Conservation (phyloP, 2,113 vertebrate genomes). For the Amphiprion percula region DNA sequence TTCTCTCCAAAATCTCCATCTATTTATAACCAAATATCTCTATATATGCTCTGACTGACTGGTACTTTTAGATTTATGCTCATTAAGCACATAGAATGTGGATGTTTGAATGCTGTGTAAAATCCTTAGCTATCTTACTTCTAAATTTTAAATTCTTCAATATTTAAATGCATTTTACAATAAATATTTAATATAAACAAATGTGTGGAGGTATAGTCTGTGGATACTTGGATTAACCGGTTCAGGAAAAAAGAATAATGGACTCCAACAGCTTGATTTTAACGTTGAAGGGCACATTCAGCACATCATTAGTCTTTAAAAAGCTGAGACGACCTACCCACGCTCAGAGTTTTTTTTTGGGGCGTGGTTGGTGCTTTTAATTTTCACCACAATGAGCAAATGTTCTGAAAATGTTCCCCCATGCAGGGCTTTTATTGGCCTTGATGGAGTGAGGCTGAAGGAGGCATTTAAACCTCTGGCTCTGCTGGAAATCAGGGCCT, state of each 20-base stretch:
- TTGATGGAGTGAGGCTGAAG: neutral
- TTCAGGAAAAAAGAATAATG: neutral
- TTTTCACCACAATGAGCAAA: neutral
- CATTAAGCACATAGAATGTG: slow-evolving; percentile 18
- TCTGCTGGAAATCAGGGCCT: slow-evolving; percentile 20
- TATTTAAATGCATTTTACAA: slow-evolving; percentile 73
- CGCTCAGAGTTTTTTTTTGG: neutral
- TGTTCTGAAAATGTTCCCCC: neutral
- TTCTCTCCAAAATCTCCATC: slow-evolving; percentile 6
- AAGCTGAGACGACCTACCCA: no score
- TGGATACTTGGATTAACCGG: neutral
- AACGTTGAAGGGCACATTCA: no score
- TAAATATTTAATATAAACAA: slow-evolving; percentile 66
- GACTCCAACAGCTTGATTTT: neutral
- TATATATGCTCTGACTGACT: slow-evolving; percentile 53
- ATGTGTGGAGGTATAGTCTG: neutral
- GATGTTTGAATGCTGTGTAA: slow-evolving; percentile 25
- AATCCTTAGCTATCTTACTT: slow-evolving; percentile 17
- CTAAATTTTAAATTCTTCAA: slow-evolving; percentile 26
- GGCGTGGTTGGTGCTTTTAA: no score
- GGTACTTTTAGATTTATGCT: slow-evolving; percentile 64
- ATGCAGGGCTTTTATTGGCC: neutral
- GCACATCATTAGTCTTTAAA: neutral
- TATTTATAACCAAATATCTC: slow-evolving; percentile 49
- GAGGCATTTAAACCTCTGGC: neutral